phyloP scores from a whole-genome alignment of 2,797 vertebrate species.

The Sebastes matsubarae region DNA sequence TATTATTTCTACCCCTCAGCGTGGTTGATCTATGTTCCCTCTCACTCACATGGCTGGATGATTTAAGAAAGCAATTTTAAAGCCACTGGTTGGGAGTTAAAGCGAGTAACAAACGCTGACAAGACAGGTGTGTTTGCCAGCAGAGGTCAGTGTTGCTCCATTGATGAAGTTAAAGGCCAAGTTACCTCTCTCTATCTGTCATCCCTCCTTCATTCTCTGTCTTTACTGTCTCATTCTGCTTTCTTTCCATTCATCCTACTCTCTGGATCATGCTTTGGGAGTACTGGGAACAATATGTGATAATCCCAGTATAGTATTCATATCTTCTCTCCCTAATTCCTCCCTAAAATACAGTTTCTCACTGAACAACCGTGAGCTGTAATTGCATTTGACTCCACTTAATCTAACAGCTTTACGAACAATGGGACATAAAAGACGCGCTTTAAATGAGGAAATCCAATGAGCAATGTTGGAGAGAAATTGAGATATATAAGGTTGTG shows the following conservation, averaged over 20 bases:
- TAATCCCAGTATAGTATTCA: slow-evolving; percentile 1
- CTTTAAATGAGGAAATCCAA: slow-evolving; percentile 62
- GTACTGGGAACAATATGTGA: background rate
- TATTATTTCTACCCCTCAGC: slow-evolving; percentile 56
- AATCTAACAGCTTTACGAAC: slow-evolving; percentile 64
- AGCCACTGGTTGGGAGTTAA: slow-evolving; percentile 25
- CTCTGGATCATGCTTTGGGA: slow-evolving; percentile 10
- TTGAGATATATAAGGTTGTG: slow-evolving; percentile 52
- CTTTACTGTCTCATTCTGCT: slow-evolving; percentile 25
- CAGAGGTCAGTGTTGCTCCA: slow-evolving; percentile 94
- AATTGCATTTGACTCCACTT: slow-evolving; percentile 73
- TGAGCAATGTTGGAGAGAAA: slow-evolving; percentile 46
- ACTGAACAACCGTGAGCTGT: slow-evolving; percentile 31
- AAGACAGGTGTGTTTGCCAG: slow-evolving; percentile 70
- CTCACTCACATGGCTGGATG: slow-evolving; percentile 50
- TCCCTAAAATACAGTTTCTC: background rate
- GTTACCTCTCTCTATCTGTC: background rate
- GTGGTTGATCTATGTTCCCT: slow-evolving; percentile 62
- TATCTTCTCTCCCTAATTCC: background rate
- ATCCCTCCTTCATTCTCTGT: slow-evolving; percentile 1
- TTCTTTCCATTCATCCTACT: slow-evolving; percentile 12
- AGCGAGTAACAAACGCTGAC: background rate
- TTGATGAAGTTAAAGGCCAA: slow-evolving; percentile 48
- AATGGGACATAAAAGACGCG: slow-evolving; percentile 61
- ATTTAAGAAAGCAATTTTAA: slow-evolving; percentile 73